A percentile compares a stretch with the other conserved stretches of the same genome.
phyloP scores from a whole-genome alignment of 2,113 vertebrate species.

The Tichodroma muraria region DNA sequence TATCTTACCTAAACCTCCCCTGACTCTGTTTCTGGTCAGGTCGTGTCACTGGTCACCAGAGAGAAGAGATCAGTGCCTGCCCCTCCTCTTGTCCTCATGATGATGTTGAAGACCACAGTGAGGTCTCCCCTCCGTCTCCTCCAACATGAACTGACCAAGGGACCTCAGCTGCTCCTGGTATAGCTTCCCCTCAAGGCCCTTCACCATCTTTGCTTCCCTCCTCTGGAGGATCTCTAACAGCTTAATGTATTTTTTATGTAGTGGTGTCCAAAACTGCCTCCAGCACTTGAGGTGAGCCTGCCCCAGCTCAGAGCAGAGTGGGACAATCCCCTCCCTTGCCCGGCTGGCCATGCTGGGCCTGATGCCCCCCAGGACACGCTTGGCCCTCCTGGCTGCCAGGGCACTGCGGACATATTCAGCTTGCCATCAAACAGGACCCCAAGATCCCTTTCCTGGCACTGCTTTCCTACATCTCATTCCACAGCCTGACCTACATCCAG shows the following conservation, averaged over 20 bases:
- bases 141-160: not conserved
- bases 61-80: not conserved
- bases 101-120: not conserved
- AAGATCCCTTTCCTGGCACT: not conserved
- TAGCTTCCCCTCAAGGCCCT: not conserved
- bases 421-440: accelerated
- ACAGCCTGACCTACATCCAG: not conserved
- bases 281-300: accelerated
- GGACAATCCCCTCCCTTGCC: not conserved
- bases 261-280: not conserved
- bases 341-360: accelerated
- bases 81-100: not conserved
- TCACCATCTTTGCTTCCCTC: not conserved
- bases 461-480: not conserved
- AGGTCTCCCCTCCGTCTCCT: not conserved
- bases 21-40: not conserved
- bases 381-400: not conserved
- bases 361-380: accelerated
- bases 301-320: not conserved
- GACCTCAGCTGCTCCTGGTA: not conserved
- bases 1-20: not conserved
- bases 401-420: not conserved
- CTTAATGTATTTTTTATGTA: not conserved
- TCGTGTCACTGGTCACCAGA: not conserved
- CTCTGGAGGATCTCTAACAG: not conserved